Evolutionary conservation across 2,888 invertebrate genomes (phyloP), one percentile per base, ranked within the genome.

Genomic region (Steinernema carpocapsae): DNA sequence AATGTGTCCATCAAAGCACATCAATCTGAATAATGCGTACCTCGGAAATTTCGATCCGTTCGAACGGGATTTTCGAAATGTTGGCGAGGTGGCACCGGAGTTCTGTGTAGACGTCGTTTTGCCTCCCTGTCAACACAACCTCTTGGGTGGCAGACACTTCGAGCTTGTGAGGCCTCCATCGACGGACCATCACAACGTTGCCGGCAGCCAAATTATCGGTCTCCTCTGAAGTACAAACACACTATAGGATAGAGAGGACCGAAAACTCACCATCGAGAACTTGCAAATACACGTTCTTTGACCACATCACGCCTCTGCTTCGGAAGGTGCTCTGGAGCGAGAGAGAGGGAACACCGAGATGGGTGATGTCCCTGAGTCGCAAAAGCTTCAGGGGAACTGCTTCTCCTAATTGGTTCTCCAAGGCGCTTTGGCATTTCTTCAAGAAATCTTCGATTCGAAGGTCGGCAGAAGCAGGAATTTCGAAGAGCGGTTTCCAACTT

Each of bases 321-420:
- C n/a, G 43, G 17, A 76, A 72, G 14, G 77, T 71, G 1, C 14
- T 19, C 2, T 42, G 45, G n/a, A 29, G 37, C 17, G 32, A 71
- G 12, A 80, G 51, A 12, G 76, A 29, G 10, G 59, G 42, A 19
- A 72, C 79, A 14, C 78, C 75, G 17, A 46, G 37, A 37, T 22
- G 12, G 12, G 72, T 52, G 12, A 77, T 32, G 3, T 82, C 81
- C 1, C 82, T 78, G 17, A 83, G 73, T 12, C 82, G 78, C n/a
- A 83, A 73, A n/a, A 79, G 77, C 29, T 78, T 76, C 14, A 76
- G 76, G 6, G 74, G 59, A 43, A 82, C 59, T 7, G 80, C 70
- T 32, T 75, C 77, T 43, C 76, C 78, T 71, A 80, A 84, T 7
- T 81, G 73, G 26, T 81, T 80, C 45, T 79, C 76, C 59, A 83